Percentiles rank a stretch among this genome's conserved stretches.
These are phyloP conservation scores for Rhabditophanes sp. DNA, from an alignment of 2,888 invertebrate species.

Conservation along the genomic window DNA sequence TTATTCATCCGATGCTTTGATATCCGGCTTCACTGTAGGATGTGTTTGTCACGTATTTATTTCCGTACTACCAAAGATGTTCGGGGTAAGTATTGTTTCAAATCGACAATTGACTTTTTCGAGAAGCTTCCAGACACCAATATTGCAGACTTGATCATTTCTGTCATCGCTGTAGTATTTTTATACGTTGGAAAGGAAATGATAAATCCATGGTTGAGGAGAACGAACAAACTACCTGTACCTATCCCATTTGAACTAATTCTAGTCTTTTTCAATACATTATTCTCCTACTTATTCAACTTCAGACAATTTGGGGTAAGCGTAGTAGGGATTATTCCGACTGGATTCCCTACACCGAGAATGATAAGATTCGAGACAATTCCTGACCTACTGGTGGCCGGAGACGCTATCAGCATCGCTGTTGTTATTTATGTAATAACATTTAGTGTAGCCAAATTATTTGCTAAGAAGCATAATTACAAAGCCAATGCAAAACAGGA, in stretches of 20 bases:
- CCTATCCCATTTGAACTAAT: conserved; percentile 28
- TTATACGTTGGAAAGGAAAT: conserved; percentile 9
- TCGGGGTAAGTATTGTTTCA: too few relatives aligned
- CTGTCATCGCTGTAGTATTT: conserved; percentile 8
- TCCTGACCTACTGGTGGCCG: conserved; percentile 46
- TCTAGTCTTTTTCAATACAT: conserved; percentile 11
- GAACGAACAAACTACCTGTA: conserved; percentile 8
- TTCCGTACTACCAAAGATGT: conserved; percentile 41
- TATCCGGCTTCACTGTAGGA: conserved; percentile 48
- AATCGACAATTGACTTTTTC: conserved; percentile 10
- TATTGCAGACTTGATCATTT: conserved; percentile 9
- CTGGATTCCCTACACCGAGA: conserved; percentile 41
- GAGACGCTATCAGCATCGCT: conserved; percentile 46
- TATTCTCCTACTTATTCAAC: conserved; percentile 42
- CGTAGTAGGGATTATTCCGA: conserved; percentile 46
- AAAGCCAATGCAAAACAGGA: conserved; percentile 47
- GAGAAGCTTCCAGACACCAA: conserved; percentile 12
- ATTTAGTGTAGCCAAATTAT: conserved; percentile 49
- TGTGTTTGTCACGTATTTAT: conserved; percentile 48
- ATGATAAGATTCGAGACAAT: conserved; percentile 31
- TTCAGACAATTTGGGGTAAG: conserved; percentile 44
- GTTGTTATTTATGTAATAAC: conserved; percentile 49
- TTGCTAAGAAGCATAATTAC: conserved; percentile 48
- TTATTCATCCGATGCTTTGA: conserved; percentile 42
- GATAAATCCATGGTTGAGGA: conserved; percentile 4